A percentile compares a stretch with the other conserved stretches of the same genome.
These are phyloP conservation scores for Channa maculata DNA, from an alignment of 2,113 vertebrate genomes.

Conservation along the genomic window DNA sequence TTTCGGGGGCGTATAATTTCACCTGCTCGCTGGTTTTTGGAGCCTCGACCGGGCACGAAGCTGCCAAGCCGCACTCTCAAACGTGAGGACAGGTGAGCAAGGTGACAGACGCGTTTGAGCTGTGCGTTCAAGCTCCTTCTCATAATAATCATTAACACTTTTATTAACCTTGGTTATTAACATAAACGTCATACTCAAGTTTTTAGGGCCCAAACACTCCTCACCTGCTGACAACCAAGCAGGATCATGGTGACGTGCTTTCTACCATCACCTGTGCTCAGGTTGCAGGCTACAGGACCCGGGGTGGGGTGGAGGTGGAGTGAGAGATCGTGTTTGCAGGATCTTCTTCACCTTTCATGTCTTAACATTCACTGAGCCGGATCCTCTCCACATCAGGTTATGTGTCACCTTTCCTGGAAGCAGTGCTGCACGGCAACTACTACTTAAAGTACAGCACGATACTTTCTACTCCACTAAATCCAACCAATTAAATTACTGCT, in stretches of 20 bases:
- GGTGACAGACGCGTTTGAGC: no score
- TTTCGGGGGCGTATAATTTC: no score
- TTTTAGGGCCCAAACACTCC: background rate
- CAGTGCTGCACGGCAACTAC: background rate
- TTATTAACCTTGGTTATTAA: no score
- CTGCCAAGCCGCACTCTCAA: no score
- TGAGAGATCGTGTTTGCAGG: conserved; percentile 54
- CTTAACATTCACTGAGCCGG: conserved; percentile 17
- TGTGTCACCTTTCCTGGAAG: background rate
- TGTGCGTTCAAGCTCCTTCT: no score
- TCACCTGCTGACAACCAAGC: conserved; percentile 1
- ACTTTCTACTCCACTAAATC: background rate
- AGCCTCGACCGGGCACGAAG: no score
- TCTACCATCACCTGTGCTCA: conserved; percentile 62
- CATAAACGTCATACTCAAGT: no score
- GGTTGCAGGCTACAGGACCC: conserved; percentile 49
- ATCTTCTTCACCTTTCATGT: conserved; percentile 44
- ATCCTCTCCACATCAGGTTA: conserved; percentile 22
- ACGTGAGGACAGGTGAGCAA: no score
- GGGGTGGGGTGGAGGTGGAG: conserved; percentile 5
- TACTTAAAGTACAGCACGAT: no score
- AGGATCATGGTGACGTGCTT: conserved; percentile 29
- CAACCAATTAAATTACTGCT: no score
- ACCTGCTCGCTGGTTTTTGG: no score
- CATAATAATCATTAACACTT: no score